phyloP scores from a whole-genome alignment of 2,888 invertebrate species.

The Salpingus planirostris region DNA sequence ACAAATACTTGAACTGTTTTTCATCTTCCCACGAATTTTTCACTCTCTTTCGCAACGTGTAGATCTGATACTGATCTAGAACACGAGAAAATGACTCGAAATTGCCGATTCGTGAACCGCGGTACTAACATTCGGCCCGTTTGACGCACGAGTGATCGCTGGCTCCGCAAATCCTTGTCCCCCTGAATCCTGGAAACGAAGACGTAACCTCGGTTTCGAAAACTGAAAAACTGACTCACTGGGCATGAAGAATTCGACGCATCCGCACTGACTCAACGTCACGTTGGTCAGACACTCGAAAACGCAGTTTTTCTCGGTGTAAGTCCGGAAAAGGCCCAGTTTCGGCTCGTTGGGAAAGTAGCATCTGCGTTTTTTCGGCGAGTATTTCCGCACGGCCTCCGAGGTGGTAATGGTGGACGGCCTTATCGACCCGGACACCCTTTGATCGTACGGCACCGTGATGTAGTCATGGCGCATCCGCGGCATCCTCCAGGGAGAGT shows the following conservation, averaged over 20 bases:
- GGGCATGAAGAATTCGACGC: constrained; percentile 66
- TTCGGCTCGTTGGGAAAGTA: constrained; percentile 59
- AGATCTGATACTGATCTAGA: constrained; percentile 44
- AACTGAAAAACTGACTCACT: too few species aligned
- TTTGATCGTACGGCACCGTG: constrained; percentile 59
- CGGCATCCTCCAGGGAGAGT: constrained; percentile 61
- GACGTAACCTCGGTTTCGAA: neutral
- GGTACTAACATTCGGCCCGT: constrained; percentile 49
- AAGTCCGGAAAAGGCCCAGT: constrained; percentile 56
- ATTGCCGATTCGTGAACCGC: neutral
- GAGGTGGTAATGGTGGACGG: constrained; percentile 72
- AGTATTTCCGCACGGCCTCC: constrained; percentile 53
- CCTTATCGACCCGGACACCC: constrained; percentile 61
- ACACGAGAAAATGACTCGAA: neutral
- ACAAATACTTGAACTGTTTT: constrained; percentile 20
- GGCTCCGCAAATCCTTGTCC: constrained; percentile 50
- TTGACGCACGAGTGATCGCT: constrained; percentile 48
- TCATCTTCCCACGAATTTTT: constrained; percentile 27
- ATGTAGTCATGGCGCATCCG: constrained; percentile 61
- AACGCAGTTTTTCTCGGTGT: constrained; percentile 66
- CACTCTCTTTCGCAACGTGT: constrained; percentile 43
- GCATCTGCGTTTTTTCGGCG: constrained; percentile 57
- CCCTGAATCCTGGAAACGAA: too few species aligned
- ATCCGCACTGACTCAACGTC: constrained; percentile 53
- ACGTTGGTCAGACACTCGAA: constrained; percentile 64